Percentiles rank a stretch among this genome's conserved stretches.
Evolutionary conservation across 1,140 invertebrate species (phyloP).

Genomic region (Cyphomyrmex costatus): DNA sequence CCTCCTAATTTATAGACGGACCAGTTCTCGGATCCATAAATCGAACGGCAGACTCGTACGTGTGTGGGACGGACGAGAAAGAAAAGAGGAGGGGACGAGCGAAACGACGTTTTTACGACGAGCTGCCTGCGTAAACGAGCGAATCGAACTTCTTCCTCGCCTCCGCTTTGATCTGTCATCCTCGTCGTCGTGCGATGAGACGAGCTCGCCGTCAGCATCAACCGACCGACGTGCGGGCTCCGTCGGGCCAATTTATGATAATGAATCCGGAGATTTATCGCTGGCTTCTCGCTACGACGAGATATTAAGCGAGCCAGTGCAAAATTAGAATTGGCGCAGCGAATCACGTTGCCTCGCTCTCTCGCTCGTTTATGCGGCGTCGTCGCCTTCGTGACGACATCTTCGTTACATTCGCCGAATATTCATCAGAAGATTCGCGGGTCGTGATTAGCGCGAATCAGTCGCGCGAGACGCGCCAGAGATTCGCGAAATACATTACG

Average conservation of each 20-base stretch:
- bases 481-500: slow-evolving; percentile 21
- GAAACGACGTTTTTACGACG: slow-evolving; percentile 71
- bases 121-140: slow-evolving; percentile 68
- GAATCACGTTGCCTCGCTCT: slow-evolving; percentile 47
- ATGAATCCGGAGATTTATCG: slow-evolving; percentile 79
- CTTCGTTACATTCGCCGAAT: slow-evolving; percentile 60
- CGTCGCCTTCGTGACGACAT: slow-evolving; percentile 49
- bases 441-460: slow-evolving; percentile 42
- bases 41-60: slow-evolving; percentile 48
- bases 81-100: slow-evolving; percentile 33
- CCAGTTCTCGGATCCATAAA: slow-evolving; percentile 64
- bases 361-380: slow-evolving; percentile 18
- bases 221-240: slow-evolving; percentile 64
- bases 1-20: slow-evolving; percentile 59
- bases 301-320: slow-evolving; percentile 75
- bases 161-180: slow-evolving; percentile 75
- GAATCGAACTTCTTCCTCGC: slow-evolving; percentile 70
- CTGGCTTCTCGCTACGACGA: slow-evolving; percentile 73
- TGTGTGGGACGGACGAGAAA: slow-evolving; percentile 19
- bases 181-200: slow-evolving; percentile 57
- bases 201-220: slow-evolving; percentile 70
- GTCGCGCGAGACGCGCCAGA: slow-evolving; percentile 35
- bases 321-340: slow-evolving; percentile 79
- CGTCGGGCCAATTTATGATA: slow-evolving; percentile 80
- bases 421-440: slow-evolving; percentile 40